These are phyloP conservation scores for Okapia johnstoni DNA, from an alignment of 2,113 vertebrate genomes.

Conservation along the genomic window DNA sequence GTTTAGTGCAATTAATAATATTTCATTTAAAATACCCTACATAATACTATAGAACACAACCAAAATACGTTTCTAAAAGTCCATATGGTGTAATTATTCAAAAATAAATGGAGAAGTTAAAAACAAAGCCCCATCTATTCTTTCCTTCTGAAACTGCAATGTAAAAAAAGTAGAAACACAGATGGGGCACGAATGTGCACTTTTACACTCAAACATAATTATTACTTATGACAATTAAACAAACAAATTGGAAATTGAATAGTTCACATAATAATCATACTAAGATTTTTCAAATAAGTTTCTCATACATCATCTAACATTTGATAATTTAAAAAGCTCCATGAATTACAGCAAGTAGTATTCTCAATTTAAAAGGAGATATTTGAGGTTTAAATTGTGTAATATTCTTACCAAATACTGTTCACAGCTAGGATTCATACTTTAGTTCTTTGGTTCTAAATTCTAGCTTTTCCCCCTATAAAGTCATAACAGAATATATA, in stretches of 20 bases:
- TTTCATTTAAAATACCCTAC: background rate
- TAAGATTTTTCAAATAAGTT: conserved; percentile 1
- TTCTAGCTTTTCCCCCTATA: background rate
- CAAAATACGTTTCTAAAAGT: background rate
- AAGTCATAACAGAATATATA: background rate
- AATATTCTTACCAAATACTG: background rate
- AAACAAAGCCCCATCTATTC: background rate
- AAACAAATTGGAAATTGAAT: background rate
- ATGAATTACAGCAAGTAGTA: background rate
- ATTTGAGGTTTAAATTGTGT: background rate
- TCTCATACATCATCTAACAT: background rate
- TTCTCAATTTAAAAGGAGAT: background rate
- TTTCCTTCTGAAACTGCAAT: background rate
- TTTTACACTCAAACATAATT: background rate
- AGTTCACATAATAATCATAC: background rate
- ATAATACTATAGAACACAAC: background rate
- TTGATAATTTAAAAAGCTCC: background rate
- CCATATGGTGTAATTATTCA: background rate
- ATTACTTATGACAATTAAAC: conserved; percentile 3
- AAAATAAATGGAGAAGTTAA: background rate
- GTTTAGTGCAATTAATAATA: background rate
- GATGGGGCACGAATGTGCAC: background rate
- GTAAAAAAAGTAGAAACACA: background rate
- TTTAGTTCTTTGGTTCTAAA: background rate
- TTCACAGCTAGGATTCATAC: background rate